These are phyloP conservation scores for Upupa epops DNA, from an alignment of 2,113 vertebrate genomes.

Conservation along the genomic window DNA sequence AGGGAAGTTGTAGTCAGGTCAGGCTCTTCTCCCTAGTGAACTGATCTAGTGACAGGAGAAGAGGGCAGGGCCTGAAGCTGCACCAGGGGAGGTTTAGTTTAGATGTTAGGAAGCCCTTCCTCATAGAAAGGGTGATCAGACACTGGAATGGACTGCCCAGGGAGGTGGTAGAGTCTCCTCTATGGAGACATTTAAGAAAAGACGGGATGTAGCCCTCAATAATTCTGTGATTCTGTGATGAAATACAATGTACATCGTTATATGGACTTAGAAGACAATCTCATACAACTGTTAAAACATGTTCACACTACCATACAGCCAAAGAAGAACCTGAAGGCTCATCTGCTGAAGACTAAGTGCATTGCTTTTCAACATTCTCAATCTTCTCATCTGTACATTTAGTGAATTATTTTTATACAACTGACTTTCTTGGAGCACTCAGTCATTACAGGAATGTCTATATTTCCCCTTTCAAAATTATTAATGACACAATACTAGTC, in stretches of 20 bases:
- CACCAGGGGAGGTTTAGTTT: too few relatives aligned
- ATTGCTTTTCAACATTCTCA: conserved; percentile 30
- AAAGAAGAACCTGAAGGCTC: conserved; percentile 25
- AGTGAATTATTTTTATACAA: conserved; percentile 46
- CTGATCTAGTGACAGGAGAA: too few relatives aligned
- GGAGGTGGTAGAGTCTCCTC: too few relatives aligned
- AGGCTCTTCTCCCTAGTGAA: too few relatives aligned
- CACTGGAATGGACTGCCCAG: too few relatives aligned
- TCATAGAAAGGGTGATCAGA: too few relatives aligned
- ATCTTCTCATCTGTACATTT: neutral
- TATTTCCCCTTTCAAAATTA: conserved; percentile 63
- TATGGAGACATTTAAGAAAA: too few relatives aligned
- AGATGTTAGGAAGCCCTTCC: too few relatives aligned
- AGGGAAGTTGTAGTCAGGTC: too few relatives aligned
- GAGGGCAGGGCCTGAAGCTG: too few relatives aligned
- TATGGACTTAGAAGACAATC: neutral
- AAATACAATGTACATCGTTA: neutral
- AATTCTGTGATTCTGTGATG: too few relatives aligned
- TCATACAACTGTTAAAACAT: neutral
- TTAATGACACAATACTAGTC: conserved; percentile 49
- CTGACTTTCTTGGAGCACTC: conserved; percentile 44
- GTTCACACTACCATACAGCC: neutral
- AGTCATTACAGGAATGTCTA: conserved; percentile 61
- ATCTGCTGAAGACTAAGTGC: neutral
- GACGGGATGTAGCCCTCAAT: too few relatives aligned